Base-by-base conservation (phyloP, 1,140 invertebrate species). In the Lucilia sericata region DNA sequence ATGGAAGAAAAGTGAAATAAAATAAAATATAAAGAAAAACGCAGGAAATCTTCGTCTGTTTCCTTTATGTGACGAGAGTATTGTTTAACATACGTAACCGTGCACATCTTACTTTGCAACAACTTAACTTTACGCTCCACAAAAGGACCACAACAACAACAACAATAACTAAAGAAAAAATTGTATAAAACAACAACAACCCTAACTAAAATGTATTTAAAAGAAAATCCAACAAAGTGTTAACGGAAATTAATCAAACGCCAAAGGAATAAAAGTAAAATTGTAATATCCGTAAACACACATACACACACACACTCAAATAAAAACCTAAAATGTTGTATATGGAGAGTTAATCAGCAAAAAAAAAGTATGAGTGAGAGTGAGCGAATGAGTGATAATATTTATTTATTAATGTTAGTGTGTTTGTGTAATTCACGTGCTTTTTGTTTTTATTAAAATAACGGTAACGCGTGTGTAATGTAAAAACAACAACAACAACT, bases 401-500 rank as follows among this genome's bases (percentile, higher is more conserved):
- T 30, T 30, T 30, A 25, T 30, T 42, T 14, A 7, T 76, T 5
- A 76, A 12, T 76, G 74, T n/a, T n/a, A 42, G 74, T 42, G 74
- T 42, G 34, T 42, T 9, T 42, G 34, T 42, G 74, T n/a, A 30
- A 76, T 76, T 76, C 74, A 76, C 74, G 74, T 76, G 74, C 74
- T 76, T 76, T 76, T n/a, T 12, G 74, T 76, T 34, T 42, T 42
- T 42, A 10, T 3, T 42, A 42, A 42, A 8, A 8, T 76, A 76
- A 76, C 74, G 74, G 74, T 76, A 76, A 76, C 74, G 74, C n/a
- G 74, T 42, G 51, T 55, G 74, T 74, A 74, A 30, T 21, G 42
- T 42, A 42, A 74, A 74, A 25, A 7, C 25, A 74, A 74, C 25
- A 74, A 74, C 74, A 74, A 74, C 4, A 42, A 42, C 42, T 30